Evolutionary conservation across 2,888 invertebrate genomes (phyloP).

Genomic region (Congeria kusceri): DNA sequence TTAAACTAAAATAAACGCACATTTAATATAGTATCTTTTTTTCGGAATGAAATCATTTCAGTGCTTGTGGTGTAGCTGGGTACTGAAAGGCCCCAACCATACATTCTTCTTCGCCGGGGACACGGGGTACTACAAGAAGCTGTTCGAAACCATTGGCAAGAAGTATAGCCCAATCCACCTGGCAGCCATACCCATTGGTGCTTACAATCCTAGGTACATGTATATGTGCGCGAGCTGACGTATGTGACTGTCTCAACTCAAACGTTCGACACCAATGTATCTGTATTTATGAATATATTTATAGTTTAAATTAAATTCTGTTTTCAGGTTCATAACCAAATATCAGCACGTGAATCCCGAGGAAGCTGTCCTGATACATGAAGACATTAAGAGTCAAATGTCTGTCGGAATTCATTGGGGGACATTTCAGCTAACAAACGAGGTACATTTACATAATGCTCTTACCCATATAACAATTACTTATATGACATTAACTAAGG

Average conservation of each 20-base stretch:
- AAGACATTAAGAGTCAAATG: slow-evolving; percentile 27
- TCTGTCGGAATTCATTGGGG: slow-evolving; percentile 58
- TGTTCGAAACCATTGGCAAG: slow-evolving; percentile 86
- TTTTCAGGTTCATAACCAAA: slow-evolving; percentile 21
- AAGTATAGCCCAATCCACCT: slow-evolving; percentile 86
- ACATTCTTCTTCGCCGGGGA: slow-evolving; percentile 87
- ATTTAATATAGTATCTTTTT: no score
- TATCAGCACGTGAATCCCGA: slow-evolving; percentile 35
- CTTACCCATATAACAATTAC: no score
- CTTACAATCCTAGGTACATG: slow-evolving; percentile 86
- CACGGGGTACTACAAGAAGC: slow-evolving; percentile 86
- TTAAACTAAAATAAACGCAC: no score
- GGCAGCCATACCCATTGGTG: slow-evolving; percentile 87
- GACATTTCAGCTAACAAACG: slow-evolving; percentile 46
- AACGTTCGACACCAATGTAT: no score
- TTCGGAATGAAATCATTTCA: no score
- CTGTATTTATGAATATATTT: no score
- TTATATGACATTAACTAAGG: no score
- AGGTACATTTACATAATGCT: slow-evolving; percentile 12
- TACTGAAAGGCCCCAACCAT: slow-evolving; percentile 84
- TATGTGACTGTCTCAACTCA: no score
- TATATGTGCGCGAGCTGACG: no score
- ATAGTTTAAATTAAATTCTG: no score
- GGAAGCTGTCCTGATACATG: slow-evolving; percentile 70
- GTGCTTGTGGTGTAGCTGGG: slow-evolving; percentile 87